A percentile compares a stretch with the other conserved stretches of the same genome.
These are phyloP conservation scores for Perccottus glenii DNA, from an alignment of 2,113 vertebrate genomes.

Conservation along the genomic window DNA sequence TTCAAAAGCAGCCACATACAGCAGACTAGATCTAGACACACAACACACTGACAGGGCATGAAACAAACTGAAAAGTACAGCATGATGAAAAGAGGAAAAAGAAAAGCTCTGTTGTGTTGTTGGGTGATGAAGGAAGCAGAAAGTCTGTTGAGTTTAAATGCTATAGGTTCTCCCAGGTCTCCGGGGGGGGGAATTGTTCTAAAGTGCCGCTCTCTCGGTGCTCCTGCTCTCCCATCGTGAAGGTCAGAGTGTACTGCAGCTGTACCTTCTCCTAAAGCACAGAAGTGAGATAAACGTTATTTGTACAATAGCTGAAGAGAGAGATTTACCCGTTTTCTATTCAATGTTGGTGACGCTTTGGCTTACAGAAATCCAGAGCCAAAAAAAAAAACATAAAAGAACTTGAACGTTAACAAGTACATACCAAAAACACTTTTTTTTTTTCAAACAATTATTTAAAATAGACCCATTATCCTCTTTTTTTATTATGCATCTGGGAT, in stretches of 20 bases:
- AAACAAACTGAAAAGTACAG: slow-evolving; percentile 34
- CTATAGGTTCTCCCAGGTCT: slow-evolving; percentile 94
- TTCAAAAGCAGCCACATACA: slow-evolving; percentile 41
- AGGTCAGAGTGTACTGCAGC: slow-evolving; percentile 92
- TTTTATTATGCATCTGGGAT: too few species aligned
- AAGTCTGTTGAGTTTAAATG: slow-evolving; percentile 76
- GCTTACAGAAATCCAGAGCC: too few species aligned
- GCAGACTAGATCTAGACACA: slow-evolving; percentile 50
- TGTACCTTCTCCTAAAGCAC: slow-evolving; percentile 91
- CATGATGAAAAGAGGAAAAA: slow-evolving; percentile 16
- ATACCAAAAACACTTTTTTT: too few species aligned
- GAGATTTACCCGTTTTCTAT: too few species aligned
- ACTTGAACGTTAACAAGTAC: too few species aligned
- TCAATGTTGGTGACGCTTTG: too few species aligned
- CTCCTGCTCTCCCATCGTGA: slow-evolving; percentile 89
- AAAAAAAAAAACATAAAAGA: too few species aligned
- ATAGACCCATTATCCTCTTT: too few species aligned
- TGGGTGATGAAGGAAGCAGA: slow-evolving; percentile 34
- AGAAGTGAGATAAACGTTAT: slow-evolving; percentile 2
- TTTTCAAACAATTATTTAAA: too few species aligned
- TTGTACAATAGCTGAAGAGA: neutral
- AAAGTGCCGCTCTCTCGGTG: slow-evolving; percentile 91
- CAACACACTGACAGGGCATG: slow-evolving; percentile 35
- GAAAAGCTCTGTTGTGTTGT: slow-evolving; percentile 26
- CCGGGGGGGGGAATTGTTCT: slow-evolving; percentile 92